These are phyloP conservation scores for Craseonycteris thonglongyai DNA, from an alignment of 2,113 vertebrate genomes.

Conservation along the genomic window DNA sequence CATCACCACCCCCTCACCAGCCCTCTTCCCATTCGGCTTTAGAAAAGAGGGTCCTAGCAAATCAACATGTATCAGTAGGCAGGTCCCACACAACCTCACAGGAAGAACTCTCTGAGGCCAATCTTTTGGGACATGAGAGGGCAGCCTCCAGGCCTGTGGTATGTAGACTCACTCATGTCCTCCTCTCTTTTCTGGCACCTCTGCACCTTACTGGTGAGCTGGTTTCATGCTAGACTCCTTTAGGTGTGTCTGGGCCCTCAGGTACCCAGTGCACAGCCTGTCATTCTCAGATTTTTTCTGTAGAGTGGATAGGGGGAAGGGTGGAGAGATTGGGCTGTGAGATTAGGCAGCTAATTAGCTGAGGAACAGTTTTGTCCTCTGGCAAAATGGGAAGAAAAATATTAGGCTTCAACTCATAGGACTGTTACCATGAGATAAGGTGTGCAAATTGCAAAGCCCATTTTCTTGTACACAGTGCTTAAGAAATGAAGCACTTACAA, in stretches of 20 bases:
- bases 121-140: neutral
- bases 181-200: neutral
- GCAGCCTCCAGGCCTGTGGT: neutral
- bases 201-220: neutral
- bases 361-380: neutral
- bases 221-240: neutral
- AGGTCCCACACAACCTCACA: neutral
- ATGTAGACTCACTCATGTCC: neutral
- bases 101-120: neutral
- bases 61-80: neutral
- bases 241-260: neutral
- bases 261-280: neutral
- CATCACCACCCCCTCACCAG: neutral
- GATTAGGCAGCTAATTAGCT: neutral
- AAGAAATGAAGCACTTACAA: neutral
- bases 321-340: neutral
- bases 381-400: neutral
- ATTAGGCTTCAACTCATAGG: neutral
- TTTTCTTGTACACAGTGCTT: neutral
- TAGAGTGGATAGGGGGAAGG: neutral
- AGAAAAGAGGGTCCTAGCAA: neutral
- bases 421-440: neutral
- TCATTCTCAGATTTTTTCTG: neutral
- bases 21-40: neutral
- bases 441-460: neutral